Conservation (phyloP, 2,888 invertebrate genomes). For the Polydesmus complanatus region DNA sequence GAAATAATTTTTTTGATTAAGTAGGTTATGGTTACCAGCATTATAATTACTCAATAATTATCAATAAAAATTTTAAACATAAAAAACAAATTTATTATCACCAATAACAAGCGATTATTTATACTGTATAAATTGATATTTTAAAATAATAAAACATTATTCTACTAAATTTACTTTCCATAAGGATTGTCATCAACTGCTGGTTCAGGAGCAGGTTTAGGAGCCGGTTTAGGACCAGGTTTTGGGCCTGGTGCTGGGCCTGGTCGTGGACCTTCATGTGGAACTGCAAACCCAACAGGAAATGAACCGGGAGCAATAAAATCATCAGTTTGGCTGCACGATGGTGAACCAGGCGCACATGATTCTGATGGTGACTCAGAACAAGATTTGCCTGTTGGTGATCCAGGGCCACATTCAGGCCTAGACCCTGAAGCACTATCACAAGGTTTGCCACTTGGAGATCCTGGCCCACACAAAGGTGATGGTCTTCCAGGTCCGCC, state of each 20-base stretch:
- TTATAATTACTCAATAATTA: too few species aligned
- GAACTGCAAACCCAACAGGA: too few species aligned
- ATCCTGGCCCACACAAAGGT: neutral
- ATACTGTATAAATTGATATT: too few species aligned
- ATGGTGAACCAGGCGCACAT: neutral
- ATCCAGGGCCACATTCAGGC: neutral
- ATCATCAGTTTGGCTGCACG: too few species aligned
- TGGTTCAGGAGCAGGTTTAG: neutral
- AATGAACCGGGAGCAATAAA: too few species aligned
- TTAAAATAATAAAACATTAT: too few species aligned
- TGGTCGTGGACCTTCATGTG: neutral
- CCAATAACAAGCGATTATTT: too few species aligned
- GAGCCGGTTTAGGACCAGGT: neutral
- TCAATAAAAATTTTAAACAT: too few species aligned
- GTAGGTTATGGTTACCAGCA: too few species aligned
- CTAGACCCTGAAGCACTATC: too few species aligned
- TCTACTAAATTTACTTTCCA: neutral
- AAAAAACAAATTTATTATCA: too few species aligned
- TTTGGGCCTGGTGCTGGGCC: neutral
- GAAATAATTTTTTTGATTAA: too few species aligned
- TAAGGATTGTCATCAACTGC: neutral
- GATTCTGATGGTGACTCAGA: neutral
- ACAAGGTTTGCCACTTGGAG: neutral
- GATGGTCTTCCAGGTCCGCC: neutral
- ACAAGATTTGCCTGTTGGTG: neutral